phyloP scores from a whole-genome alignment of 2,797 vertebrate genomes.

The Microhierax caerulescens region DNA sequence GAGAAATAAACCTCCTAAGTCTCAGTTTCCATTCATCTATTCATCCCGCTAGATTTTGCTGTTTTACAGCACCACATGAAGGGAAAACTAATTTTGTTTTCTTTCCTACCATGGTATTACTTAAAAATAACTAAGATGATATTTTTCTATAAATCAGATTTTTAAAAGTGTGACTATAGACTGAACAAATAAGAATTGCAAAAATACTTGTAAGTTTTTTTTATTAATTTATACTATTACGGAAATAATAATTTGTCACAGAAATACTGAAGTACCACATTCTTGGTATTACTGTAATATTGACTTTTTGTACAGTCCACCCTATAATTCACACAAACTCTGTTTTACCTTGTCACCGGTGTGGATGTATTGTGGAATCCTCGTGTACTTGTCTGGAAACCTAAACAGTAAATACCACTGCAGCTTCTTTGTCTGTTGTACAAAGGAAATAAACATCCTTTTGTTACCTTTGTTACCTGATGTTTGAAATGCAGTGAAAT shows the following conservation, averaged over 20 bases:
- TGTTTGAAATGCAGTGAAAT: not conserved
- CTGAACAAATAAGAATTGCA: not conserved
- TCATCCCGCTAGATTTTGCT: not conserved
- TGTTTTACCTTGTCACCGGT: not conserved
- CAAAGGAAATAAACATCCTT: conserved; percentile 25
- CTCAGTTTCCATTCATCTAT: not conserved
- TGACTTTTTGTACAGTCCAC: not conserved
- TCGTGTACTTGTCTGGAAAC: not conserved
- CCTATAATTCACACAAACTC: not conserved
- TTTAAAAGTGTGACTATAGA: not conserved
- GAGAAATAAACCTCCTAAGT: not conserved
- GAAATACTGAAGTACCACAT: not conserved
- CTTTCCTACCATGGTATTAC: not conserved
- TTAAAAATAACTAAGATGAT: not conserved
- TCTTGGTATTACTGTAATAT: not conserved
- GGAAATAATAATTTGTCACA: not conserved
- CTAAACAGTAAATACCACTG: conserved; percentile 3
- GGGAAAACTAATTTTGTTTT: not conserved
- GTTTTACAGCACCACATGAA: not conserved
- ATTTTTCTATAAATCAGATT: conserved; percentile 2
- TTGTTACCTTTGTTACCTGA: conserved; percentile 1
- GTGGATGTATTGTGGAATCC: not conserved
- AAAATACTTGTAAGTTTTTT: not conserved
- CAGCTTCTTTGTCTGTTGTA: conserved; percentile 16
- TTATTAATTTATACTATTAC: not conserved